These are phyloP conservation scores for Axis porcinus DNA, from an alignment of 2,113 vertebrate genomes.

Conservation along the genomic window DNA sequence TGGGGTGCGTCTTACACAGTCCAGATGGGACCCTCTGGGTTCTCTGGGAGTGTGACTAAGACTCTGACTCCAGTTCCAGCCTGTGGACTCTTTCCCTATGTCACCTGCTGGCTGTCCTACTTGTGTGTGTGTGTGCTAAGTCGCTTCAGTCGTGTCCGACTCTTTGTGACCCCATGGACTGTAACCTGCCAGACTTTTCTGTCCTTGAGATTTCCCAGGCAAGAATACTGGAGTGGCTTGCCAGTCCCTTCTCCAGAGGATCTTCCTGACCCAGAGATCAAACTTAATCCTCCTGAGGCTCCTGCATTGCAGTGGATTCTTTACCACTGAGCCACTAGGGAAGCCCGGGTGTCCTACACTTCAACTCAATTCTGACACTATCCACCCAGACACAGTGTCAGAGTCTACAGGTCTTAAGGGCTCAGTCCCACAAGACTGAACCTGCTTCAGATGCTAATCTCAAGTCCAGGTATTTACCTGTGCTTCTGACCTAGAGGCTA, in stretches of 20 bases:
- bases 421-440: not conserved
- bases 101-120: not conserved
- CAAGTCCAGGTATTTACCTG: not conserved
- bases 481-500: not conserved
- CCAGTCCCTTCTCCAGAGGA: not conserved
- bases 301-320: not conserved
- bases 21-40: too few species aligned
- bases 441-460: not conserved
- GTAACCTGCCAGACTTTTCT: not conserved
- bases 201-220: not conserved
- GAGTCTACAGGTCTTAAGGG: not conserved
- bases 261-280: not conserved
- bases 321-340: not conserved
- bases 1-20: fast-evolving
- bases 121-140: not conserved
- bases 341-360: not conserved
- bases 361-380: not conserved
- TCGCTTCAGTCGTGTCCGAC: not conserved
- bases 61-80: not conserved
- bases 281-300: not conserved
- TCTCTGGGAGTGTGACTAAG: not conserved
- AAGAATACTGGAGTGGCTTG: not conserved
- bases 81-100: not conserved
- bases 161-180: not conserved
- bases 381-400: not conserved